phyloP scores from a whole-genome alignment of 2,888 invertebrate species.

The Chymomyza amoena region DNA sequence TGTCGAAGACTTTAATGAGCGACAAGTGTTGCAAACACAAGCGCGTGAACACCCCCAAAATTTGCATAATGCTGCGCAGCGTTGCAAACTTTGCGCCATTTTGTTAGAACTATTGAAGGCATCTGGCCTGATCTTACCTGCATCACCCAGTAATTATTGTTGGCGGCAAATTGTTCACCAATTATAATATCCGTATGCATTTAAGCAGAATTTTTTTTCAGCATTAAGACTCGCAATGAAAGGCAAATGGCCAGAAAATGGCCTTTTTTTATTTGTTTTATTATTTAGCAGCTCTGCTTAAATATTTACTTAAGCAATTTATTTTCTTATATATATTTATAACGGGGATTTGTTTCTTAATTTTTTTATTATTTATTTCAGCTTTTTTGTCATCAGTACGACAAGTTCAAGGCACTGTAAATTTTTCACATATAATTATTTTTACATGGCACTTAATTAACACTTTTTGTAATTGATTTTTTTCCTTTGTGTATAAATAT shows the following conservation, averaged over 20 bases:
- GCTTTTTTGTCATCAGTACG: conserved; percentile 48
- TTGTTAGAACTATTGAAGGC: no score
- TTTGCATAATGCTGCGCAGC: no score
- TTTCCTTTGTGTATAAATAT: conserved; percentile 2
- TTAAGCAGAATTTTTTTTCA: conserved; percentile 71
- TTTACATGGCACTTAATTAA: conserved; percentile 51
- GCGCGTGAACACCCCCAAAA: no score
- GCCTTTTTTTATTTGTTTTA: neutral
- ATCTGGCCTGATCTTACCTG: conserved; percentile 71
- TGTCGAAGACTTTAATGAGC: no score
- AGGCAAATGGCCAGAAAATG: neutral
- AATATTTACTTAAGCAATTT: neutral
- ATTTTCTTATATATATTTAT: neutral
- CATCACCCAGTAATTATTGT: conserved; percentile 79
- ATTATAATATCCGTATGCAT: conserved; percentile 80
- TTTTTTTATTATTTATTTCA: neutral
- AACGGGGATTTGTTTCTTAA: neutral
- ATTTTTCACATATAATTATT: conserved; percentile 25
- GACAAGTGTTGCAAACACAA: no score
- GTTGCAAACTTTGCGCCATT: no score
- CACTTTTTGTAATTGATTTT: neutral
- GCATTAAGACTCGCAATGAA: conserved; percentile 38
- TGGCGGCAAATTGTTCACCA: conserved; percentile 79
- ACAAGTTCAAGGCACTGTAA: conserved; percentile 63
- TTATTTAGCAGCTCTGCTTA: conserved; percentile 8